A percentile compares a stretch with the other conserved stretches of the same genome.
Conservation (phyloP, 2,797 vertebrate genomes). For the Bradypus variegatus region DNA sequence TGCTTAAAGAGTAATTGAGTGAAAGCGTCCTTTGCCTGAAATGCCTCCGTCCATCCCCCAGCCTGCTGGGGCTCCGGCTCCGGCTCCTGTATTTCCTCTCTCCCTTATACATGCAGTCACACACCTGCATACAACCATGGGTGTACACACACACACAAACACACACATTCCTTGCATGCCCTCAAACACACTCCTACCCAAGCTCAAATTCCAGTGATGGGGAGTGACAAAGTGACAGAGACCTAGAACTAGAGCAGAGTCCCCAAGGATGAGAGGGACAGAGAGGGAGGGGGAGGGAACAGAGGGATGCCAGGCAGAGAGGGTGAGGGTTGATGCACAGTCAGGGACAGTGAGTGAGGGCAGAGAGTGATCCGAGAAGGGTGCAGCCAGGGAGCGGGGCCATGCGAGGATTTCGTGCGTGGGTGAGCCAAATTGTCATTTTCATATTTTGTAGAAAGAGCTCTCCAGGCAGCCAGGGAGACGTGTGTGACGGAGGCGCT, state of each 20-base stretch:
- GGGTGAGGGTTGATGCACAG: neutral
- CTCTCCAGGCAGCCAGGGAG: slow-evolving; percentile 50
- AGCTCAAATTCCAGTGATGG: neutral
- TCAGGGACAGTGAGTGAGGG: neutral
- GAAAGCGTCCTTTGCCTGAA: slow-evolving; percentile 68
- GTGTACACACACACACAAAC: neutral
- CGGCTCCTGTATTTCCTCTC: neutral
- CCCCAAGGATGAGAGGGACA: neutral
- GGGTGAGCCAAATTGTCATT: slow-evolving; percentile 49
- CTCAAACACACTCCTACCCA: neutral
- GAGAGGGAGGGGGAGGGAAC: neutral
- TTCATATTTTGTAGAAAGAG: slow-evolving; percentile 47
- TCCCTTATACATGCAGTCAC: neutral
- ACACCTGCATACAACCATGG: neutral
- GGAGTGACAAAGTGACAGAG: neutral
- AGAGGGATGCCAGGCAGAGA: neutral
- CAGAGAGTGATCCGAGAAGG: neutral
- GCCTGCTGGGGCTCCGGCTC: neutral
- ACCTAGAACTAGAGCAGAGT: neutral
- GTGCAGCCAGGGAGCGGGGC: neutral
- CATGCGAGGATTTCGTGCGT: slow-evolving; percentile 24
- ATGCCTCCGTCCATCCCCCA: slow-evolving; percentile 62
- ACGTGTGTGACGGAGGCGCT: slow-evolving; percentile 22
- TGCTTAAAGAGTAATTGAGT: slow-evolving; percentile 66
- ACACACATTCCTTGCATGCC: neutral